These are phyloP conservation scores for Zosterops borbonicus DNA, from an alignment of 2,113 vertebrate genomes.

Conservation along the genomic window DNA sequence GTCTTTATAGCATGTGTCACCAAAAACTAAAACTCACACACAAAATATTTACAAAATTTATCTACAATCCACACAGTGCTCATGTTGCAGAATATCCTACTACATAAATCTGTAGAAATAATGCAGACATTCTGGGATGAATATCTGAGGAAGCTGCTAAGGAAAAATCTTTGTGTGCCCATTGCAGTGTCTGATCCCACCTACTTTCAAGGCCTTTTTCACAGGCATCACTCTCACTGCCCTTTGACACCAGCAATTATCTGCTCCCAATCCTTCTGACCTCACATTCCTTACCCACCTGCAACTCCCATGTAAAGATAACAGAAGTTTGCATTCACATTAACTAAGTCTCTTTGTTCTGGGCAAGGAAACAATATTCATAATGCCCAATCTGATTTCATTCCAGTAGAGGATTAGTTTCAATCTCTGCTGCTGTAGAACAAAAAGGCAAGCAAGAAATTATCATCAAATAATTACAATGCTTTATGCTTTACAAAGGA, in stretches of 20 bases:
- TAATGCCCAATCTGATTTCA: constrained; percentile 39
- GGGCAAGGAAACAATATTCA: constrained; percentile 20
- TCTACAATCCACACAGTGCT: not conserved
- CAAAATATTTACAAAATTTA: not conserved
- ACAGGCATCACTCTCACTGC: constrained; percentile 46
- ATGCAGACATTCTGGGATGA: not conserved
- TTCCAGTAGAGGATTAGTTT: constrained; percentile 43
- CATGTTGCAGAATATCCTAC: not conserved
- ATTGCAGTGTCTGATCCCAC: not conserved
- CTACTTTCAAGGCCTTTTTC: constrained; percentile 27
- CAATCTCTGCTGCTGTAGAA: constrained; percentile 11
- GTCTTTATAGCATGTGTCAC: not conserved
- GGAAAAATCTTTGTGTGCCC: not conserved
- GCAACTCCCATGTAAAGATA: constrained; percentile 50
- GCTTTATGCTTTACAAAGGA: not conserved
- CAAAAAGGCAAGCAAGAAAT: constrained; percentile 4
- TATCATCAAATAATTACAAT: constrained; percentile 5
- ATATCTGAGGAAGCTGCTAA: not conserved
- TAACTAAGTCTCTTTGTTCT: constrained; percentile 41
- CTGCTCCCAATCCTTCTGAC: constrained; percentile 38
- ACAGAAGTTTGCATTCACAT: constrained; percentile 38
- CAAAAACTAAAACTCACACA: not conserved
- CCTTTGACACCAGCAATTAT: constrained; percentile 53
- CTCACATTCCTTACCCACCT: constrained; percentile 66
- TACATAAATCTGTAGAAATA: not conserved